Evolutionary conservation across 2,888 invertebrate species (phyloP).

Genomic region (Hirtodrosophila trivittata): DNA sequence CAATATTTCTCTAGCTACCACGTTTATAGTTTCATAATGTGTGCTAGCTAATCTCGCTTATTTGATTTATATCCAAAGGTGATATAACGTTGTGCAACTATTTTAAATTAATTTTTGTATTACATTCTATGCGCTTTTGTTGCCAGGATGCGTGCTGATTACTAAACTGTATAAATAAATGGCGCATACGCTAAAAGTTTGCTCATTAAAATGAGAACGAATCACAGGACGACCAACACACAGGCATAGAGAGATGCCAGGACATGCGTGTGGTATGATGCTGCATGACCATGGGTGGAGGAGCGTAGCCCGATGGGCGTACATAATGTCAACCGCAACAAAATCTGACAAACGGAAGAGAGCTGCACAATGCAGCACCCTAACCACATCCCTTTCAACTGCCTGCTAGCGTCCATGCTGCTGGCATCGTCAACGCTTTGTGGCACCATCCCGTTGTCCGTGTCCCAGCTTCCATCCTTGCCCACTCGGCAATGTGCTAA

Average conservation of each 20-base stretch:
- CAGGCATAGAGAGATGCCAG: slow-evolving; percentile 11
- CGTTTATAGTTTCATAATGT: not conserved
- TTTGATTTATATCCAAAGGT: slow-evolving; percentile 17
- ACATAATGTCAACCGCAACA: slow-evolving; percentile 70
- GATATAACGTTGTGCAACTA: slow-evolving; percentile 6
- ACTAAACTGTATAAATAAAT: slow-evolving; percentile 64
- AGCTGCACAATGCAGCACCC: slow-evolving; percentile 43
- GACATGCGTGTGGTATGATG: slow-evolving; percentile 27
- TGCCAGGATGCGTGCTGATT: slow-evolving; percentile 43
- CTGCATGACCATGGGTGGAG: not conserved
- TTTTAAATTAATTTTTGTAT: slow-evolving; percentile 47
- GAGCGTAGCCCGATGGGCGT: slow-evolving; percentile 58
- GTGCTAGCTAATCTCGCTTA: slow-evolving; percentile 6
- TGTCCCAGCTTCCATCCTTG: not conserved
- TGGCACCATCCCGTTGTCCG: too few relatives aligned
- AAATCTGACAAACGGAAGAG: slow-evolving; percentile 57
- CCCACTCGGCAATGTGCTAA: slow-evolving; percentile 6
- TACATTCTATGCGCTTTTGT: slow-evolving; percentile 38
- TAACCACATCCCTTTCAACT: not conserved
- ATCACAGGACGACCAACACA: slow-evolving; percentile 24
- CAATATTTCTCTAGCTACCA: slow-evolving; percentile 4
- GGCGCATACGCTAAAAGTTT: slow-evolving; percentile 59
- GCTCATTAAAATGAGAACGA: slow-evolving; percentile 70
- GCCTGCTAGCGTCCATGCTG: too few relatives aligned
- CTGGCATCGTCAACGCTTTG: slow-evolving; percentile 4